Conservation (phyloP, 2,113 vertebrate genomes). For the Acinonyx jubatus region DNA sequence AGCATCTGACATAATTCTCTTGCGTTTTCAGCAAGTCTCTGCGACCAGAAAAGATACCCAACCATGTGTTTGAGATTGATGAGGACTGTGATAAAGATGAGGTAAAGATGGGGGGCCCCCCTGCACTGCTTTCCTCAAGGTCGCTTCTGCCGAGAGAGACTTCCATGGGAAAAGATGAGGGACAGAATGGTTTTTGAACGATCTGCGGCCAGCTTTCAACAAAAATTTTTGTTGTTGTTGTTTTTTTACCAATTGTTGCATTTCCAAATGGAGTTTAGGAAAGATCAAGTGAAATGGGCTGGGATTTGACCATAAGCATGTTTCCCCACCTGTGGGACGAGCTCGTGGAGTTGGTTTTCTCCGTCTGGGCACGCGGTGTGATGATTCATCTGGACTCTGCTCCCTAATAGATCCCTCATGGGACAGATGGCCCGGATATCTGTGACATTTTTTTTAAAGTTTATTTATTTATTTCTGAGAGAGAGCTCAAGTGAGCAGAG, state of each 20-base stretch:
- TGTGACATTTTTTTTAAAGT: background rate
- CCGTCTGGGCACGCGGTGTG: background rate
- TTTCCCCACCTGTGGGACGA: background rate
- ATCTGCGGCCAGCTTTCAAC: conserved; percentile 7
- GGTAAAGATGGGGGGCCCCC: conserved; percentile 81
- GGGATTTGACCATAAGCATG: background rate
- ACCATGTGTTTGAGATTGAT: conserved; percentile 95
- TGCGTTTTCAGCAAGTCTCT: conserved; percentile 93
- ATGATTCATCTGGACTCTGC: conserved; percentile 21
- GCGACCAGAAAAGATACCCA: conserved; percentile 95
- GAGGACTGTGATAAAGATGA: conserved; percentile 96
- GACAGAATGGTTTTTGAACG: conserved; percentile 13
- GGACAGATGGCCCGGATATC: conserved; percentile 23
- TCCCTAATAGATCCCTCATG: conserved; percentile 7
- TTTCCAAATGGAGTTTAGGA: conserved; percentile 42
- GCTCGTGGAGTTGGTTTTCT: background rate
- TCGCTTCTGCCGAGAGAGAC: background rate
- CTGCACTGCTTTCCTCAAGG: background rate
- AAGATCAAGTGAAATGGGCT: background rate
- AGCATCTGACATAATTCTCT: conserved; percentile 65
- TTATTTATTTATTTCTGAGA: too few relatives aligned
- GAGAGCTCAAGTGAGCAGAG: too few relatives aligned
- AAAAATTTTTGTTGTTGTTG: background rate
- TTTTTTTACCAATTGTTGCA: background rate
- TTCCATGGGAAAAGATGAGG: conserved; percentile 26